Conservation (phyloP, 2,113 vertebrate genomes). For the Excalfactoria chinensis region DNA sequence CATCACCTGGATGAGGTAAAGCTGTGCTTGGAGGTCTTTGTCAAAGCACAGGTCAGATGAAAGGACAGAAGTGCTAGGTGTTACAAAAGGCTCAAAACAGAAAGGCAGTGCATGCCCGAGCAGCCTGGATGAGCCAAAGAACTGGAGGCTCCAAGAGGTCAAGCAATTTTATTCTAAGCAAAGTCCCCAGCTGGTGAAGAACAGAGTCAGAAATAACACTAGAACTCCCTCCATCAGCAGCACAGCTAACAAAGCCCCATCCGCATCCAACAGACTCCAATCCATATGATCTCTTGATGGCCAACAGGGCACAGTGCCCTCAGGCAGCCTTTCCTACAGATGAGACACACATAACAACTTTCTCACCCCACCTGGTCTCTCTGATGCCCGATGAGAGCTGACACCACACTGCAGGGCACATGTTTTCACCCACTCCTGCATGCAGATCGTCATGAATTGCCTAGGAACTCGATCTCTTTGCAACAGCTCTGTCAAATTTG, state of each 20-base stretch:
- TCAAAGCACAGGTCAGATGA: not conserved
- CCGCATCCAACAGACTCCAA: not conserved
- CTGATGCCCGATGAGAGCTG: not conserved
- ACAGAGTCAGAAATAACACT: not conserved
- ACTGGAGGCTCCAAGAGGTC: not conserved
- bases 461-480: not conserved
- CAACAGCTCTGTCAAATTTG: not conserved
- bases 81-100: not conserved
- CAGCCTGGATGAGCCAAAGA: not conserved
- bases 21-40: not conserved
- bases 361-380: not conserved
- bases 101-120: not conserved
- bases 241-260: not conserved
- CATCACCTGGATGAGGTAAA: not conserved
- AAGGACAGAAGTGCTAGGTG: not conserved
- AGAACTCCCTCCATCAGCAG: not conserved
- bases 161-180: not conserved
- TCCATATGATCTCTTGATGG: not conserved
- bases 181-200: not conserved
- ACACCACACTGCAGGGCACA: not conserved
- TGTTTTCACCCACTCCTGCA: not conserved
- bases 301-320: not conserved
- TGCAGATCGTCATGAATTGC: not conserved
- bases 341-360: not conserved
- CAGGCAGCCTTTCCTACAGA: not conserved